A percentile compares a stretch with the other conserved stretches of the same genome.
Evolutionary conservation across 1,140 invertebrate species (phyloP).

Genomic region (Drosophila trapezifrons): DNA sequence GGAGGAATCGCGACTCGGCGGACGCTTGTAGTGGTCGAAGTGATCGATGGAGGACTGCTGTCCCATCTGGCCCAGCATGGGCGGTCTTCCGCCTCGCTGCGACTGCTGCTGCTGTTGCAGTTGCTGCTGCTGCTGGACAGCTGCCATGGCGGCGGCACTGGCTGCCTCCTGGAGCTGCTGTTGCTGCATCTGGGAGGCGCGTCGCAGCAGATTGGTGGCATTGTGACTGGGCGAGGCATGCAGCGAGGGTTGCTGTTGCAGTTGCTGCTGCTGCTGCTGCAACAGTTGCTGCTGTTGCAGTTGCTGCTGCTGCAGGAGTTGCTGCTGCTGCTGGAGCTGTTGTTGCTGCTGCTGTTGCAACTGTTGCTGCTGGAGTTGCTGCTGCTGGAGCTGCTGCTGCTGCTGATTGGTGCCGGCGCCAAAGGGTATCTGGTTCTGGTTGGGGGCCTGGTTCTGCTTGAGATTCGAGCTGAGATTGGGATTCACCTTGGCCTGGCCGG

Average conservation of each 20-base stretch:
- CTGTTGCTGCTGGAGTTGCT: constrained; percentile 40
- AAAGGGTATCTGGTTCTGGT: constrained; percentile 35
- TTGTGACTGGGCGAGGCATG: constrained; percentile 69
- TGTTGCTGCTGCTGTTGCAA: constrained; percentile 58
- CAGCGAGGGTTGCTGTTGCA: constrained; percentile 65
- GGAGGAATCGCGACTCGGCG: constrained; percentile 93
- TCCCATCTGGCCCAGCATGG: constrained; percentile 85
- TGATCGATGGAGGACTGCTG: constrained; percentile 88
- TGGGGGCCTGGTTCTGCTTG: constrained; percentile 30
- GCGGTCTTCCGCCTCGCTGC: constrained; percentile 85
- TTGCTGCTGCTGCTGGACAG: constrained; percentile 50
- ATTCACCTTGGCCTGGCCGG: constrained; percentile 58
- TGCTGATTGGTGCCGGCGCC: constrained; percentile 54
- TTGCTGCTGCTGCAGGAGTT: constrained; percentile 48
- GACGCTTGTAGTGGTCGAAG: constrained; percentile 96
- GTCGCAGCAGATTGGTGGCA: constrained; percentile 63
- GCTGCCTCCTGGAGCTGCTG: constrained; percentile 64
- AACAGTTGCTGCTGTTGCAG: constrained; percentile 34
- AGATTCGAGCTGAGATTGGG: constrained; percentile 32
- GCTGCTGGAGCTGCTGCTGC: constrained; percentile 25
- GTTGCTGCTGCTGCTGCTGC: constrained; percentile 40
- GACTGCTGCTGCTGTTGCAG: constrained; percentile 85
- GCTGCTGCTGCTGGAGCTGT: constrained; percentile 47
- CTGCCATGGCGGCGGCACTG: constrained; percentile 57
- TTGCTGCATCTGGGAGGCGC: constrained; percentile 67